A percentile compares a stretch with the other conserved stretches of the same genome.
Evolutionary conservation across 1,140 invertebrate genomes (phyloP).

Genomic region (Dreissena polymorpha): DNA sequence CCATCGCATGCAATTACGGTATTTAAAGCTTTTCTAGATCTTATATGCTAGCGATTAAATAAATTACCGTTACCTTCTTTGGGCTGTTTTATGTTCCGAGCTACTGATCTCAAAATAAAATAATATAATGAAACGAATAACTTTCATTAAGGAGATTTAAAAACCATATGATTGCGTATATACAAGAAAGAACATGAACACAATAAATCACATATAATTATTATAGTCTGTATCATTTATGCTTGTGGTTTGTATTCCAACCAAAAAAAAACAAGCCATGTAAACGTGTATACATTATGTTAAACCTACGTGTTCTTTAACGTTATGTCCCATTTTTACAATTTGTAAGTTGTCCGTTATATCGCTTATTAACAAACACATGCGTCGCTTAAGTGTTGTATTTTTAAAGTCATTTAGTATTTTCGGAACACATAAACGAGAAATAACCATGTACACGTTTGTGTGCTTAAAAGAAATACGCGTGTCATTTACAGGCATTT

Average conservation of each 20-base stretch:
- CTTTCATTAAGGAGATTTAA: too few relatives aligned
- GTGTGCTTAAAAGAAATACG: background rate
- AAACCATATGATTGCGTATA: too few relatives aligned
- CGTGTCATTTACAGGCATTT: slow-evolving; percentile 6
- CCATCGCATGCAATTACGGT: background rate
- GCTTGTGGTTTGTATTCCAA: too few relatives aligned
- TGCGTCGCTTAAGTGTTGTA: background rate
- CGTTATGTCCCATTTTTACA: background rate
- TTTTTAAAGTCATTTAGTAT: background rate
- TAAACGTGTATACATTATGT: too few relatives aligned
- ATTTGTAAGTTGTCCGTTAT: background rate
- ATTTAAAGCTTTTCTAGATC: background rate
- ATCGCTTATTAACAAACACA: background rate
- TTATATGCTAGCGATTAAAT: background rate
- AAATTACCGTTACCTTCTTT: background rate
- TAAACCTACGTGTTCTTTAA: too few relatives aligned
- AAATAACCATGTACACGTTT: background rate
- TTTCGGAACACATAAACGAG: background rate
- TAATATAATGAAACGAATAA: background rate
- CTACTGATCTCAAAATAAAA: background rate
- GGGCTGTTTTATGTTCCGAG: too few relatives aligned
- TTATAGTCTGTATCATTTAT: too few relatives aligned
- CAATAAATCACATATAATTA: too few relatives aligned
- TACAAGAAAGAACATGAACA: too few relatives aligned
- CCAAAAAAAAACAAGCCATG: too few relatives aligned